phyloP scores from a whole-genome alignment of 2,888 invertebrate genomes.

The Pantelozetes paolii region DNA sequence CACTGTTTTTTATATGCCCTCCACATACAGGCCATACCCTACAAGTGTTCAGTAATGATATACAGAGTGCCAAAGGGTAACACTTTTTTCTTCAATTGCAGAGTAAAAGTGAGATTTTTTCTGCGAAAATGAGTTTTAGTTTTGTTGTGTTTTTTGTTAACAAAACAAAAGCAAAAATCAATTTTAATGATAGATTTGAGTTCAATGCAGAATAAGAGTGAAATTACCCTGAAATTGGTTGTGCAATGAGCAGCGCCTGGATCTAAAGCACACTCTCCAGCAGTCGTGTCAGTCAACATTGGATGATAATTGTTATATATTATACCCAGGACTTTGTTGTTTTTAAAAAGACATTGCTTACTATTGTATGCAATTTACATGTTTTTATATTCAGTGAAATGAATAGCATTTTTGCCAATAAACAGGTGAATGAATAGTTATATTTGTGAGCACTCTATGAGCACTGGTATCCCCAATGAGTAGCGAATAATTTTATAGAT shows the following conservation, averaged over 20 bases:
- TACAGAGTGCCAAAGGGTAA: constrained; percentile 23
- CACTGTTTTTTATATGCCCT: not conserved
- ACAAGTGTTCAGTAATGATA: not conserved
- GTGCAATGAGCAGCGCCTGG: not conserved
- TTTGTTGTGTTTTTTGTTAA: no score
- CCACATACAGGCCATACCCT: not conserved
- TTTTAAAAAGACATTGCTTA: not conserved
- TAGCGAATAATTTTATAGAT: not conserved
- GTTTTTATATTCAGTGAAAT: no score
- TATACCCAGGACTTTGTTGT: constrained; percentile 11
- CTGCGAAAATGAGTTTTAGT: no score
- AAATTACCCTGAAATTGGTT: not conserved
- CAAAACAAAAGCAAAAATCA: not conserved
- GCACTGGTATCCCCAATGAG: not conserved
- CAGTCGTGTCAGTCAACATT: constrained; percentile 27
- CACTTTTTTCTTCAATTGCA: constrained; percentile 9
- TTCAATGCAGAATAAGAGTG: not conserved
- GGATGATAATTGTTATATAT: constrained; percentile 28
- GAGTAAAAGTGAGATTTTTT: no score
- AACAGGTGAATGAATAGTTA: constrained; percentile 1
- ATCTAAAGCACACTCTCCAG: not conserved
- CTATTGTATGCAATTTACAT: not conserved
- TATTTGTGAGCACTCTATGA: not conserved
- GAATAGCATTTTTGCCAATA: not conserved
- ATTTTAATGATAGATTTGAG: constrained; percentile 17